Evolutionary conservation across 2,797 vertebrate species (phyloP).

Genomic region (Muraenolepis orangiensis): DNA sequence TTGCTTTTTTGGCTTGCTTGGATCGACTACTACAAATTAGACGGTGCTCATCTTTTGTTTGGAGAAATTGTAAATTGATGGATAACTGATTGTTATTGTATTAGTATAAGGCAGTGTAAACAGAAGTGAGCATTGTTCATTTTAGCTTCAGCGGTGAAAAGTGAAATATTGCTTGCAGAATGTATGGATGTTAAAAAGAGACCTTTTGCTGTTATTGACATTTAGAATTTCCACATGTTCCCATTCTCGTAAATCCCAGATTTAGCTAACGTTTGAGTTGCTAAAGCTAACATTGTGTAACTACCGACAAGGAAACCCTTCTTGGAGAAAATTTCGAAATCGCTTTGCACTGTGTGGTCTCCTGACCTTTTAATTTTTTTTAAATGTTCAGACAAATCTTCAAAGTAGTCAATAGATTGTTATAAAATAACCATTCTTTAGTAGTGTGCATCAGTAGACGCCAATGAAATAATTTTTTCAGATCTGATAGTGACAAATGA

Average conservation of each 20-base stretch:
- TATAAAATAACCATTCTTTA: neutral
- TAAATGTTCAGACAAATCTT: too few species aligned
- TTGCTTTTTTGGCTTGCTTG: constrained; percentile 30
- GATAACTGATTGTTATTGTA: constrained; percentile 37
- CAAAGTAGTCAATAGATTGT: neutral
- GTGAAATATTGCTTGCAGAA: neutral
- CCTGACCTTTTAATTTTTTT: neutral
- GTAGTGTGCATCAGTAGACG: neutral
- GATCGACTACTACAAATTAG: constrained; percentile 41
- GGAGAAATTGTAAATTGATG: constrained; percentile 48
- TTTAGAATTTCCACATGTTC: neutral
- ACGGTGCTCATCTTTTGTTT: constrained; percentile 47
- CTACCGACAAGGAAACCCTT: neutral
- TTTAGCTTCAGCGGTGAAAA: neutral
- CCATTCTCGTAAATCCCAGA: neutral
- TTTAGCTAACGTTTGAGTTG: neutral
- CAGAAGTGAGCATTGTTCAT: neutral
- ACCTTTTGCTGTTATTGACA: neutral
- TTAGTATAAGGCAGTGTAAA: constrained; percentile 6
- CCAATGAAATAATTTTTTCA: neutral
- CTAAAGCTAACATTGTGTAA: neutral
- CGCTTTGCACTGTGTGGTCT: neutral
- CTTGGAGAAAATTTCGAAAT: neutral
- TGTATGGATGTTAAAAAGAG: neutral
- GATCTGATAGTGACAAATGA: neutral